A percentile compares a stretch with the other conserved stretches of the same genome.
These are phyloP conservation scores for Garrulus glandarius DNA, from an alignment of 2,797 vertebrate genomes.

Conservation along the genomic window DNA sequence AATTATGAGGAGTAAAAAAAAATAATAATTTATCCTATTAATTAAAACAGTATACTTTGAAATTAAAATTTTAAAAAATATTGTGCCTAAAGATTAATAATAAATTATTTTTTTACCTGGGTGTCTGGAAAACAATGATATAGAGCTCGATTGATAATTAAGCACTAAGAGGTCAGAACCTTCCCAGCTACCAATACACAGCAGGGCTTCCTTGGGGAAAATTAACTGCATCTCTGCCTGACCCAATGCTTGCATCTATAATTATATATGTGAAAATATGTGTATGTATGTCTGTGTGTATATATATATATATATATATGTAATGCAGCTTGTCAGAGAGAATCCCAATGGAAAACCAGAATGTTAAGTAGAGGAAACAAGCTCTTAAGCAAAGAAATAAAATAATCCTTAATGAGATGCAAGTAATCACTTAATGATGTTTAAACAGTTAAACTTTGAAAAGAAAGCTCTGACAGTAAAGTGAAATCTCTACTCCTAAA, in stretches of 20 bases:
- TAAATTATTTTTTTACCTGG: background rate
- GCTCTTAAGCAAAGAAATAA: background rate
- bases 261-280: background rate
- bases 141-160: background rate
- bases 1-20: background rate
- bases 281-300: background rate
- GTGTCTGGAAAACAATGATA: background rate
- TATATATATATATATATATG: accelerated
- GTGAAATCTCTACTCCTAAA: background rate
- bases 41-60: background rate
- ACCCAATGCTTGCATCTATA: background rate
- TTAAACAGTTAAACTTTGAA: background rate
- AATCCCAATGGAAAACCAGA: background rate
- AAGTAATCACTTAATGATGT: background rate
- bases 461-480: background rate
- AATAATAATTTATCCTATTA: background rate
- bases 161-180: background rate
- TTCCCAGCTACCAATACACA: background rate
- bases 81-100: background rate
- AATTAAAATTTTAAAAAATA: background rate
- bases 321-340: background rate
- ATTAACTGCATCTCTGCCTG: background rate
- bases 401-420: background rate
- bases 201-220: background rate
- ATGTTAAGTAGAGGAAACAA: background rate